Base-by-base conservation (phyloP, 2,888 invertebrate species). In the Blastobasis lacticolella region DNA sequence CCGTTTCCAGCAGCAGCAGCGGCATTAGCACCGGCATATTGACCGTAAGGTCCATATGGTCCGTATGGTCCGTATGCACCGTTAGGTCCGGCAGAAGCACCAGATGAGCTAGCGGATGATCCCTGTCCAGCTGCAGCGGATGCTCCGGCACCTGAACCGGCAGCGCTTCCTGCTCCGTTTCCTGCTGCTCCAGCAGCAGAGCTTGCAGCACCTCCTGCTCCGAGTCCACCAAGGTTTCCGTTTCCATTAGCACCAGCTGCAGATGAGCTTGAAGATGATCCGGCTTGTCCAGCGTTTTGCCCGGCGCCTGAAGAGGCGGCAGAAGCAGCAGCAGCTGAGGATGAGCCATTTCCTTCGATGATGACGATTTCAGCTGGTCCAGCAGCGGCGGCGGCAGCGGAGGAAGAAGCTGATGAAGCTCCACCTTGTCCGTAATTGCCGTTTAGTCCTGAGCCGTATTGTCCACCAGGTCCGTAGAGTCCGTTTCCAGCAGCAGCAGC, bases 1-100 rank as follows among this genome's bases (percentile, higher is more conserved):
- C 41, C 36, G 5, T 37, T 45, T 43, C 43, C 49, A 46, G 49
- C 53, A 38, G 53, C 49, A 42, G 49, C 43, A 40, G 50, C 49
- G 10, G 48, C 38, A 48, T 1, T 7, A 38, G 38, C 51, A 23
- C 38, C 45, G n/a, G 38, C 23, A n/a, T 1, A 6, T 23, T 23
- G 37, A 4, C 47, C 5, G 10, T 46, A 36, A 8, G 8, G 46
- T 23, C 36, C 23, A 1, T 10, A 9, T 36, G 8, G 8, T 46
- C 8, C 10, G 6, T 36, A 36, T 10, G 9, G 10, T 9, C 41
- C 41, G 9, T 6, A 40, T 8, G 41, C 41, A 40, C 7, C 6
- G 41, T 9, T 5, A 42, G 42, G 0, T 37, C 37, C 36, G 37
- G 46, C 46, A n/a, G 36, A 7, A 46, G 46, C 46, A 37, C 9